A percentile compares a stretch with the other conserved stretches of the same genome.
phyloP scores from a whole-genome alignment of 2,888 invertebrate genomes.

The Tetheella fluctuosa region DNA sequence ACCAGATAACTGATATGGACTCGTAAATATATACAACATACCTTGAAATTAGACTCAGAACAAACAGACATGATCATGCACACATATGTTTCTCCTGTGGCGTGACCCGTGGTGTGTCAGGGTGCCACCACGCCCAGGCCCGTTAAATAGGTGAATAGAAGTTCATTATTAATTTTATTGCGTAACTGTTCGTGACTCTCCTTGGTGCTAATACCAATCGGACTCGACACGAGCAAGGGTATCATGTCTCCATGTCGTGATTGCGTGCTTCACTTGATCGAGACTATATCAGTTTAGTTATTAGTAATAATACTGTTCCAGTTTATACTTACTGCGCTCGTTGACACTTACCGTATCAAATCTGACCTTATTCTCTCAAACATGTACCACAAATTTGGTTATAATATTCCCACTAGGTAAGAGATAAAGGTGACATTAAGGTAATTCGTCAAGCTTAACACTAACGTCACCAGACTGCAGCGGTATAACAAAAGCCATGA shows the following conservation, averaged over 20 bases:
- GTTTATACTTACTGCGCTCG: background rate
- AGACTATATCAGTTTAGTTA: background rate
- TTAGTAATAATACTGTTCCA: background rate
- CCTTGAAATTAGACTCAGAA: too few species aligned
- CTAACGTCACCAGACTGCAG: background rate
- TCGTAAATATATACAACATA: too few species aligned
- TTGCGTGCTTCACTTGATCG: background rate
- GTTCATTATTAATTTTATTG: background rate
- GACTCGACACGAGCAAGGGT: background rate
- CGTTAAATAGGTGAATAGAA: background rate
- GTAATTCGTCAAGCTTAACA: constrained; percentile 12
- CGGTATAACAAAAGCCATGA: background rate
- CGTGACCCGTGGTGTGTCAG: too few species aligned
- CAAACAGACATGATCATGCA: too few species aligned
- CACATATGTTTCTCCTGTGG: too few species aligned
- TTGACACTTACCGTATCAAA: constrained; percentile 9
- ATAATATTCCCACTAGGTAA: background rate
- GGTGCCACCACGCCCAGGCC: too few species aligned
- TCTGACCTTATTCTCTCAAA: constrained; percentile 10
- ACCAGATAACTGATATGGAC: too few species aligned
- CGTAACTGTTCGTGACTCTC: background rate
- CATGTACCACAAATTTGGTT: background rate
- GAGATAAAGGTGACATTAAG: constrained; percentile 12
- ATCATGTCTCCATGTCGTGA: background rate
- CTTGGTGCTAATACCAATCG: background rate